Conservation (phyloP, 2,888 invertebrate genomes). For the Atherix ibis region DNA sequence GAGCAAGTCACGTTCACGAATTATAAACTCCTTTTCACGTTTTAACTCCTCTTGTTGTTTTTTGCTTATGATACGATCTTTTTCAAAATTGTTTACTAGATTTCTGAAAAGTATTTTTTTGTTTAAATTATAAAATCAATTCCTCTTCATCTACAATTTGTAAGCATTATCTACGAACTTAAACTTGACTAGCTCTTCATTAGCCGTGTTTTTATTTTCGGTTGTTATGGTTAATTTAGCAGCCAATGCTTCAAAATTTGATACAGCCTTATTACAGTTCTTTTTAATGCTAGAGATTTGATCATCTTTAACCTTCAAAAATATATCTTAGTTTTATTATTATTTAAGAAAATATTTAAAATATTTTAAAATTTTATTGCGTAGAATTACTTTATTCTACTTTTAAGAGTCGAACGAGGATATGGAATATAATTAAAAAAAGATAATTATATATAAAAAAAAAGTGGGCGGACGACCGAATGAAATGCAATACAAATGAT, state of each 20-base stretch:
- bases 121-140: neutral
- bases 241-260: conserved; percentile 19
- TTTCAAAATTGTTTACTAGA: conserved; percentile 20
- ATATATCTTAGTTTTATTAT: neutral
- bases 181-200: neutral
- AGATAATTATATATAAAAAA: no score
- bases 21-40: conserved; percentile 19
- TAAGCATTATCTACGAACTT: neutral
- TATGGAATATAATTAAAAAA: no score
- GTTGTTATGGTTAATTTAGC: neutral
- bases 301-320: conserved; percentile 16
- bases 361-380: no score
- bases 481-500: no score
- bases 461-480: no score
- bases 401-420: no score
- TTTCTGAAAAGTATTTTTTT: conserved; percentile 15
- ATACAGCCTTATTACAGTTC: conserved; percentile 19
- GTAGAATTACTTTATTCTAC: no score
- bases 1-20: conserved; percentile 21
- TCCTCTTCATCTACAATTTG: neutral
- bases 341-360: no score
- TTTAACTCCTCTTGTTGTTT: conserved; percentile 17
- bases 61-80: conserved; percentile 18
- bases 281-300: conserved; percentile 17
- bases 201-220: neutral